Conservation (phyloP, 2,113 vertebrate genomes). For the Noturus placidus region DNA sequence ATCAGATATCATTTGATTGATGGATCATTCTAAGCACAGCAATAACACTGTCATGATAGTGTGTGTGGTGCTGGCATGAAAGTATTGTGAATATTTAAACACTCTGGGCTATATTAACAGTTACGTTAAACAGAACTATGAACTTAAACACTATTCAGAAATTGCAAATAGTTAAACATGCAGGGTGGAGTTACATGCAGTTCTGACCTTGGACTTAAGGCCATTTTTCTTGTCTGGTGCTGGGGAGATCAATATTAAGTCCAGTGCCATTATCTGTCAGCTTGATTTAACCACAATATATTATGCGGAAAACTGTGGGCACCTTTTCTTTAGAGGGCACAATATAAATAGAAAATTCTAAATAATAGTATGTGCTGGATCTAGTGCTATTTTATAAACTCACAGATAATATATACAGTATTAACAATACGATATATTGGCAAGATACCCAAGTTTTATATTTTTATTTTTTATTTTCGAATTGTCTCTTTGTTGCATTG, state of each 20-base stretch:
- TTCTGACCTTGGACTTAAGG: background rate
- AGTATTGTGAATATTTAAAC: background rate
- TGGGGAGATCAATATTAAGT: background rate
- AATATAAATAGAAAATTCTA: background rate
- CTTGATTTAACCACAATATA: background rate
- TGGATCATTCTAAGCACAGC: background rate
- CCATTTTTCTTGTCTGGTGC: background rate
- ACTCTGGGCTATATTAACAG: background rate
- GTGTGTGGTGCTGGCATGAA: background rate
- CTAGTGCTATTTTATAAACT: background rate
- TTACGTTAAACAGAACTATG: background rate
- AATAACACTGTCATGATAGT: background rate
- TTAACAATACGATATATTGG: background rate
- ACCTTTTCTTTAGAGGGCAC: background rate
- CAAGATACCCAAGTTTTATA: background rate
- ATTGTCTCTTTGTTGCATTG: background rate
- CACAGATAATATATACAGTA: too few species aligned
- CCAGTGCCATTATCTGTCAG: background rate
- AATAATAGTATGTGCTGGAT: background rate
- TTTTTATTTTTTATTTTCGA: background rate
- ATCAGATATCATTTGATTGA: background rate
- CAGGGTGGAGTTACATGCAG: background rate
- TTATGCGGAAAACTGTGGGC: background rate
- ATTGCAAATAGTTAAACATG: background rate
- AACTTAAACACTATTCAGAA: background rate